A percentile compares a stretch with the other conserved stretches of the same genome.
Evolutionary conservation across 2,113 vertebrate species (phyloP).

Genomic region (Heliornis fulica): DNA sequence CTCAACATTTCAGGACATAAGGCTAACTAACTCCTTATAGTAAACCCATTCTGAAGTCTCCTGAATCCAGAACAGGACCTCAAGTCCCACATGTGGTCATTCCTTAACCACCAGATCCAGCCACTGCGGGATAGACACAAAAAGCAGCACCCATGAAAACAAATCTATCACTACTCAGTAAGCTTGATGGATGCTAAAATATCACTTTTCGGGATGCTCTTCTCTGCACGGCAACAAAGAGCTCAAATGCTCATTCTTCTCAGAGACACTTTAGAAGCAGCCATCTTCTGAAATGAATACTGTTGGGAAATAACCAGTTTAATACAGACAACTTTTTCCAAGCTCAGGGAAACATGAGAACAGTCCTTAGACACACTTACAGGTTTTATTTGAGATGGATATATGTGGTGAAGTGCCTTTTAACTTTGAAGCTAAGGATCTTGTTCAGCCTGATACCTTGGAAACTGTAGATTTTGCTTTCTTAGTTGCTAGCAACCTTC

Average conservation of each 20-base stretch:
- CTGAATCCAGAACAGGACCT: not conserved
- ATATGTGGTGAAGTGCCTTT: not conserved
- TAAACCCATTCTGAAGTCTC: not conserved
- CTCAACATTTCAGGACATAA: not conserved
- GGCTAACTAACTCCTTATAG: not conserved
- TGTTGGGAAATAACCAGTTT: not conserved
- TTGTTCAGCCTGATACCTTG: not conserved
- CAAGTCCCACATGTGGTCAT: not conserved
- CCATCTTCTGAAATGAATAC: not conserved
- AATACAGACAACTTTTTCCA: not conserved
- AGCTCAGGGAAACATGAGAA: not conserved
- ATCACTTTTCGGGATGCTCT: not conserved
- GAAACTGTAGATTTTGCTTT: not conserved
- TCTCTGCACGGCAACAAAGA: rapidly evolving
- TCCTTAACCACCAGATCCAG: not conserved
- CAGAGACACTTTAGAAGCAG: not conserved
- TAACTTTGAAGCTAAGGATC: not conserved
- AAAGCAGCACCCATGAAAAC: not conserved
- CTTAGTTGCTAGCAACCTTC: not conserved
- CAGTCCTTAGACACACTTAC: not conserved
- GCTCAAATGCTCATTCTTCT: not conserved
- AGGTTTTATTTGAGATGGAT: not conserved
- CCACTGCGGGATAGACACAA: not conserved
- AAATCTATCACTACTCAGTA: not conserved
- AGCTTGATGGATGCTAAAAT: not conserved